Percentiles rank a stretch among this genome's conserved stretches.
These are phyloP conservation scores for Vannuccia rotundouncinata DNA, from an alignment of 2,888 invertebrate species.

Conservation along the genomic window DNA sequence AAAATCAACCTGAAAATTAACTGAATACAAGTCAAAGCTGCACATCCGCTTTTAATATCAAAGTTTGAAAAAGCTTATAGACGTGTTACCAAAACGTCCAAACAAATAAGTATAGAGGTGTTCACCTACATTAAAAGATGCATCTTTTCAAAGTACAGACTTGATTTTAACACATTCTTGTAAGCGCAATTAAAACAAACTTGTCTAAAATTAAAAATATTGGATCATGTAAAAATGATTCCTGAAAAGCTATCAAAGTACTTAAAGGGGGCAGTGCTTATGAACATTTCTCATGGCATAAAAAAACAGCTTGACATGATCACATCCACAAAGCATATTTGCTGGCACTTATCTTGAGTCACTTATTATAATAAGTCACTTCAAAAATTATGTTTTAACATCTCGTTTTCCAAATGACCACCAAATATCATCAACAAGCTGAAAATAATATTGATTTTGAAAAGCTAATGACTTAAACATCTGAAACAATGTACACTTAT, in stretches of 20 bases:
- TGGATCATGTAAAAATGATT: not conserved
- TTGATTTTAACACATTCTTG: not conserved
- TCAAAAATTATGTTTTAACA: too few relatives aligned
- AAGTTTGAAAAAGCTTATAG: not conserved
- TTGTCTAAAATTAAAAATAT: not conserved
- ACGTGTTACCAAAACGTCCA: not conserved
- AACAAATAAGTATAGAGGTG: not conserved
- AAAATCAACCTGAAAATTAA: not conserved
- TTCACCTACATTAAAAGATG: not conserved
- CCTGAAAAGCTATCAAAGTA: not conserved
- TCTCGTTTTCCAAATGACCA: too few relatives aligned
- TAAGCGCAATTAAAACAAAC: not conserved
- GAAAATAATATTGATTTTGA: too few relatives aligned
- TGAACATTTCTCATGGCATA: not conserved
- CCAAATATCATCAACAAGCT: too few relatives aligned
- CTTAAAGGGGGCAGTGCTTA: not conserved
- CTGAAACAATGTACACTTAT: too few relatives aligned
- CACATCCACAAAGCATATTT: not conserved
- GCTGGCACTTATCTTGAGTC: too few relatives aligned
- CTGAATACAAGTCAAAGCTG: not conserved
- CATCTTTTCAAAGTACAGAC: not conserved
- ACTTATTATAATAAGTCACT: too few relatives aligned
- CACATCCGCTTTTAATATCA: not conserved
- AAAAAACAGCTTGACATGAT: not conserved
- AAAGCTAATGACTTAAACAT: too few relatives aligned